Percentiles rank a stretch among this genome's conserved stretches.
These are phyloP conservation scores for Sitodiplosis mosellana DNA, from an alignment of 1,140 invertebrate genomes.

Conservation along the genomic window DNA sequence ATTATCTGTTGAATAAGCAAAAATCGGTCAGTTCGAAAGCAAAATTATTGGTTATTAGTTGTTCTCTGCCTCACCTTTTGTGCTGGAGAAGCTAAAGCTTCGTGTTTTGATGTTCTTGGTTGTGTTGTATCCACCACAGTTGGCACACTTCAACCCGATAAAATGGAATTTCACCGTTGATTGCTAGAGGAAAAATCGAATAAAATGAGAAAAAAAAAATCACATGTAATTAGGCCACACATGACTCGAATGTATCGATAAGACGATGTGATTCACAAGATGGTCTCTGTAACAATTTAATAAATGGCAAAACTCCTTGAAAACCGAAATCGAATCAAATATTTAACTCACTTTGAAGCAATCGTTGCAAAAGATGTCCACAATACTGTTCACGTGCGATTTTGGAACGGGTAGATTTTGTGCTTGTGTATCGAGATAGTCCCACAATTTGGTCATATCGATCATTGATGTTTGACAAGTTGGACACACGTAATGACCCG, in stretches of 20 bases:
- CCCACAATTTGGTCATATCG: conserved; percentile 68
- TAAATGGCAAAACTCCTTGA: too few species aligned
- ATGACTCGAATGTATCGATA: too few species aligned
- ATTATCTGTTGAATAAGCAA: background rate
- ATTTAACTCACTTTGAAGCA: conserved; percentile 53
- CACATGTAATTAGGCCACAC: too few species aligned
- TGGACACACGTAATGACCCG: conserved; percentile 72
- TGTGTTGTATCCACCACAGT: conserved; percentile 76
- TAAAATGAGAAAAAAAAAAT: background rate
- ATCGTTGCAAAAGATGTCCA: conserved; percentile 70
- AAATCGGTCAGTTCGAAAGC: background rate
- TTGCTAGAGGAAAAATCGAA: conserved; percentile 34
- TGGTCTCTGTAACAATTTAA: too few species aligned
- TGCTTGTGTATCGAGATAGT: conserved; percentile 61
- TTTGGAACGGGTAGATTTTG: conserved; percentile 60
- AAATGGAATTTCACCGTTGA: conserved; percentile 67
- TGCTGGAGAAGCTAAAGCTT: conserved; percentile 11
- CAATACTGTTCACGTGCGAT: conserved; percentile 57
- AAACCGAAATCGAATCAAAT: conserved; percentile 1
- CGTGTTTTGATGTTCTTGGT: conserved; percentile 34
- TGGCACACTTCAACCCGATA: conserved; percentile 61
- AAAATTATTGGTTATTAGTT: background rate
- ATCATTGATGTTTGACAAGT: conserved; percentile 67
- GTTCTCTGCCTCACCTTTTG: background rate
- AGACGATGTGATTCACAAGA: too few species aligned